These are phyloP conservation scores for Petroica traversi DNA, from an alignment of 2,113 vertebrate genomes.

Conservation along the genomic window DNA sequence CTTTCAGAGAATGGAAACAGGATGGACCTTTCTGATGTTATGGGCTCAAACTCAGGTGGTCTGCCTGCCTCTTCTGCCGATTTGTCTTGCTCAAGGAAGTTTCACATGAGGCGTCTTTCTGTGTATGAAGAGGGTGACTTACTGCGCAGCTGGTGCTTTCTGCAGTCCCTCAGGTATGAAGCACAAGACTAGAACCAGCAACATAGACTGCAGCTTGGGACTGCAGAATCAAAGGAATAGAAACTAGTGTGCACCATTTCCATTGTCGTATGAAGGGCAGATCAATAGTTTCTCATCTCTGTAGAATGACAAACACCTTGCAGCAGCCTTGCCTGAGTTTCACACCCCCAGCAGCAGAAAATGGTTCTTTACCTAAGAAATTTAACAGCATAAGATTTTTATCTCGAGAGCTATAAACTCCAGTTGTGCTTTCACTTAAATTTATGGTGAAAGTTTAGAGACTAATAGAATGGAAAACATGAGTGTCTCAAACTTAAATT, in stretches of 20 bases:
- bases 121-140: background rate
- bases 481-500: conserved; percentile 23
- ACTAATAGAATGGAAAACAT: conserved; percentile 39
- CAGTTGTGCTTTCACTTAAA: conserved; percentile 29
- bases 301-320: background rate
- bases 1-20: background rate
- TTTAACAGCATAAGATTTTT: conserved; percentile 7
- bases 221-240: background rate
- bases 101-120: background rate
- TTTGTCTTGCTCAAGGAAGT: background rate
- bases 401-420: background rate
- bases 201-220: background rate
- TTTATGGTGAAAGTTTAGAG: conserved; percentile 44
- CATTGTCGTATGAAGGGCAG: background rate
- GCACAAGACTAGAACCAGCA: background rate
- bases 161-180: background rate
- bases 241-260: background rate
- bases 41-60: background rate
- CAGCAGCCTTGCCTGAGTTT: background rate
- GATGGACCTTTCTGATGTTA: background rate
- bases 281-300: background rate
- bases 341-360: background rate
- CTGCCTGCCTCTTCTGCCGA: background rate
- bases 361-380: conserved; percentile 21
- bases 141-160: background rate